phyloP scores from a whole-genome alignment of 2,113 vertebrate genomes.

The Tauraco erythrolophus region DNA sequence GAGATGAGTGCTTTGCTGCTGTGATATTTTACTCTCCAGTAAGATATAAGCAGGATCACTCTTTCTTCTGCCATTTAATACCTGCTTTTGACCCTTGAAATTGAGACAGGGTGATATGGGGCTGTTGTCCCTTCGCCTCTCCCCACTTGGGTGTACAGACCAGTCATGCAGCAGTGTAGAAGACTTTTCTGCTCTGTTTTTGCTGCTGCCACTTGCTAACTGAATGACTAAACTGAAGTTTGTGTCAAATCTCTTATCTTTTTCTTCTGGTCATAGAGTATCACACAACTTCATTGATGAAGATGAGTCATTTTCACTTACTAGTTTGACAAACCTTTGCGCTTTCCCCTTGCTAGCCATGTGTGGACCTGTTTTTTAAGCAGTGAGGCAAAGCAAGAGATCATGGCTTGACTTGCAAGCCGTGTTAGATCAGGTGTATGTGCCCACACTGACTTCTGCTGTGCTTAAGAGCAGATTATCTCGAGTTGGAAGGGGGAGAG shows the following conservation, averaged over 20 bases:
- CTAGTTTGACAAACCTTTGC: not conserved
- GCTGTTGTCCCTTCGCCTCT: fast-evolving
- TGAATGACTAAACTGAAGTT: not conserved
- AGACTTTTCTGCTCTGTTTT: not conserved
- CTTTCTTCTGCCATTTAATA: not conserved
- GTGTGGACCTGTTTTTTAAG: not conserved
- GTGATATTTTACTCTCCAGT: not conserved
- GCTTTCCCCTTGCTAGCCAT: not conserved
- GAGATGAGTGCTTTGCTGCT: not conserved
- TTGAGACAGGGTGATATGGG: not conserved
- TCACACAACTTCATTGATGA: not conserved
- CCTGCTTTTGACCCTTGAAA: not conserved
- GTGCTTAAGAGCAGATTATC: not conserved
- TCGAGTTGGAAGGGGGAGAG: not conserved
- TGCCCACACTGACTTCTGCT: not conserved
- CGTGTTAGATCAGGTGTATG: not conserved
- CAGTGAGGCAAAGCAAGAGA: not conserved
- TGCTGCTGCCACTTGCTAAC: not conserved
- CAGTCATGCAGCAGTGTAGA: not conserved
- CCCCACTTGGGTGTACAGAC: not conserved
- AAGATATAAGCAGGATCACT: not conserved
- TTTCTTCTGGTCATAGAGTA: not conserved
- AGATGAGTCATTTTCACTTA: not conserved
- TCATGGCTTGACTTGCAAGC: not conserved
- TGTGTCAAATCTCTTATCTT: not conserved